Evolutionary conservation across 2,888 invertebrate species (phyloP).

Genomic region (Tyria jacobaeae): DNA sequence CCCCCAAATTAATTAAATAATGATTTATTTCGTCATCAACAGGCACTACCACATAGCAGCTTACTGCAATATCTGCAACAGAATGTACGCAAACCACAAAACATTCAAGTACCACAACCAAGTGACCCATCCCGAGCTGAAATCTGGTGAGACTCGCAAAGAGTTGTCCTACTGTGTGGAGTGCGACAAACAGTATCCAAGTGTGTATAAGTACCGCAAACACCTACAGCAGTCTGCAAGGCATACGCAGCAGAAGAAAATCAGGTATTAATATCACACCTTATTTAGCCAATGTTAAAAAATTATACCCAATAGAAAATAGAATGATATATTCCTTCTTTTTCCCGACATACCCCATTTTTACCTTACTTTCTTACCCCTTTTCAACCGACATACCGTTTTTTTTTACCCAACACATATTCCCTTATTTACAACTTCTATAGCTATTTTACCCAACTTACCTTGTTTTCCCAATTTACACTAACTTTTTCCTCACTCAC

Average conservation of each 20-base stretch:
- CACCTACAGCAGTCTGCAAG: constrained; percentile 61
- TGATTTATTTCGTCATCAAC: constrained; percentile 14
- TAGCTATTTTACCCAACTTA: too few species aligned
- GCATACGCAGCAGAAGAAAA: constrained; percentile 54
- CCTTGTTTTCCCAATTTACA: too few species aligned
- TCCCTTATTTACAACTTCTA: too few species aligned
- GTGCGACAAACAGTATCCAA: constrained; percentile 65
- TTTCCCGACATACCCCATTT: too few species aligned
- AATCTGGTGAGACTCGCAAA: constrained; percentile 14
- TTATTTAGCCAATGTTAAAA: not conserved
- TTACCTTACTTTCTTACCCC: too few species aligned
- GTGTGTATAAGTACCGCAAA: constrained; percentile 56
- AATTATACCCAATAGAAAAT: not conserved
- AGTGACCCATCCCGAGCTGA: constrained; percentile 51
- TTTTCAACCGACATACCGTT: too few species aligned
- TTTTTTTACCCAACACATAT: too few species aligned
- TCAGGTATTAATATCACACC: constrained; percentile 44
- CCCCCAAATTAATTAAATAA: too few species aligned
- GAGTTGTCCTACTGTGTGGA: constrained; percentile 73
- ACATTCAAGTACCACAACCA: constrained; percentile 43
- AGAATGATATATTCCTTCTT: too few species aligned
- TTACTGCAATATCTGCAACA: constrained; percentile 52
- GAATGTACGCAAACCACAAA: constrained; percentile 40
- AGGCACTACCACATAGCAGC: constrained; percentile 59
- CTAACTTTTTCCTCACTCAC: too few species aligned